These are phyloP conservation scores for Drosophila ezoana DNA, from an alignment of 2,888 invertebrate species.

Conservation along the genomic window DNA sequence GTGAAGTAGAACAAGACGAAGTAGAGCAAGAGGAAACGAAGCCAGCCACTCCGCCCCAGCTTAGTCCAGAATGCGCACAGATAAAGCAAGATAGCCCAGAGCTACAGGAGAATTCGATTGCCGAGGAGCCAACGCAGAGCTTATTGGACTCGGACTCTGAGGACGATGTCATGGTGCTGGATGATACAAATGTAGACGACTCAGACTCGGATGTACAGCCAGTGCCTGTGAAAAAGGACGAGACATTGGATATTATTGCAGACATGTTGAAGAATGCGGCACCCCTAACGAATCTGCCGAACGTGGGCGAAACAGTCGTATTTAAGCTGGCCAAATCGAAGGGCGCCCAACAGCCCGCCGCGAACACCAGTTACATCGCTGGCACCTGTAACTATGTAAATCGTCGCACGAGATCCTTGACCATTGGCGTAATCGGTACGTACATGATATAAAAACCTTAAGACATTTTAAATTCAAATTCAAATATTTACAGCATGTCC, in stretches of 20 bases:
- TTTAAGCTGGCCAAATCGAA: constrained; percentile 56
- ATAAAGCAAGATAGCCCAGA: background rate
- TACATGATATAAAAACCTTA: background rate
- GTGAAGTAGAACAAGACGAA: background rate
- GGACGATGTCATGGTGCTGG: constrained; percentile 67
- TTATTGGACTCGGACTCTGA: constrained; percentile 57
- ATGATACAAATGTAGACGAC: constrained; percentile 58
- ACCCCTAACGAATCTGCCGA: constrained; percentile 43
- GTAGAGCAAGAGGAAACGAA: background rate
- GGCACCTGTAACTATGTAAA: constrained; percentile 69
- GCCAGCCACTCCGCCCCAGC: background rate
- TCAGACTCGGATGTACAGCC: constrained; percentile 42
- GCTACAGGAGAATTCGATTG: background rate
- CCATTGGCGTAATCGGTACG: constrained; percentile 60
- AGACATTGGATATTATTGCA: constrained; percentile 25
- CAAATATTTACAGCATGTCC: constrained; percentile 35
- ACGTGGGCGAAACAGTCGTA: constrained; percentile 51
- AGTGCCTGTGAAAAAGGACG: constrained; percentile 4
- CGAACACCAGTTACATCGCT: constrained; percentile 50
- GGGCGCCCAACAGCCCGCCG: background rate
- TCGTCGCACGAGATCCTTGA: constrained; percentile 66
- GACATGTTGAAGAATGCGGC: constrained; percentile 45
- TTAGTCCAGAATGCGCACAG: background rate
- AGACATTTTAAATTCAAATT: background rate
- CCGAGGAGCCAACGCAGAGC: constrained; percentile 19